Evolutionary conservation across 2,888 invertebrate genomes (phyloP), one percentile per base, ranked within the genome.

Genomic region (Aphodius sticticus): DNA sequence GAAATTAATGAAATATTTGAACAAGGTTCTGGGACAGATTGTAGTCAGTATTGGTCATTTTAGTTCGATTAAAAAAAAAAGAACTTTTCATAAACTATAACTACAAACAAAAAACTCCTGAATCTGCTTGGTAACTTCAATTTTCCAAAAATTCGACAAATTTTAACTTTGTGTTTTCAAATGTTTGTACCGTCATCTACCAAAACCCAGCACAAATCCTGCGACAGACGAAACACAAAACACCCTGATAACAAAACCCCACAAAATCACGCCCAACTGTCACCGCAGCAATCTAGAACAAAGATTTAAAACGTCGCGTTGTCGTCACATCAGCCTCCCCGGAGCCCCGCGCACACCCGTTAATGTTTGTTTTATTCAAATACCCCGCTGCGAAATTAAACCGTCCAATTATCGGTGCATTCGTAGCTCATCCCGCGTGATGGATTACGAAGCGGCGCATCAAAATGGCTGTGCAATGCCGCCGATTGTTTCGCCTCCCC

Each of bases 291-390:
- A 53, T 53, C 53, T 53, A 53, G 53, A 53, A 53, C 53, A 53
- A 53, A 53, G 53, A 53, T 53, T 53, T 53, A 53, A 53, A 53
- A 53, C 53, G 53, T 53, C 53, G 53, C 53, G 9, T 53, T 12
- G 12, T 53, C 53, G 53, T 53, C 26, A 26, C 26, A 26, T 26
- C 26, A 3, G 26, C 26, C 26, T 71, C 14, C 76, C 69, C 69
- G 69, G 14, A 69, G 15, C 14, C 26, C 70, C 70, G 14, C 74
- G 37, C 35, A 35, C 74, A 36, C 14, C 35, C 74, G 35, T 74
- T 74, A 74, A 74, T 74, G 74, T 74, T 74, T 74, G 74, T 74
- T 74, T 74, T 74, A 74, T 74, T 74, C 74, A 74, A 74, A 74
- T 74, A 35, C 6, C n/a, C 37, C 74, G 74, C n/a, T 74, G 35